Evolutionary conservation across 2,888 invertebrate genomes (phyloP).

Genomic region (Plebejus argus): DNA sequence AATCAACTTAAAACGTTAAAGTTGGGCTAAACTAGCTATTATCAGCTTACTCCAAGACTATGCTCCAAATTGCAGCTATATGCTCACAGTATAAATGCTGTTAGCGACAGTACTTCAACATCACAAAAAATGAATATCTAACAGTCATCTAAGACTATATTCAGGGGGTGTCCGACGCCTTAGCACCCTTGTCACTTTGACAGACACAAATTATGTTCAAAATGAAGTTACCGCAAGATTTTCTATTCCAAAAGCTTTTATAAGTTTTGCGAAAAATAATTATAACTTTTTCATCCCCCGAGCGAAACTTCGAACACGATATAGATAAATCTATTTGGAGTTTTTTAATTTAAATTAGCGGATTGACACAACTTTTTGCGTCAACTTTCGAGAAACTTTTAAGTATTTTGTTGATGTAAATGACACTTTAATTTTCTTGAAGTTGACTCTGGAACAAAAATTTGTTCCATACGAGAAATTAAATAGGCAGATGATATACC

Average conservation of each 20-base stretch:
- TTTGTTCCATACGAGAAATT: neutral
- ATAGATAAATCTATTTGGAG: slow-evolving; percentile 12
- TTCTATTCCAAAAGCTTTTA: slow-evolving; percentile 18
- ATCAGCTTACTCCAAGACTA: too few species aligned
- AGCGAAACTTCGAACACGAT: slow-evolving; percentile 5
- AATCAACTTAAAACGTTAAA: too few species aligned
- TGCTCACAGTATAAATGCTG: too few species aligned
- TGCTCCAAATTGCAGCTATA: too few species aligned
- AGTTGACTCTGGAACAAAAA: neutral
- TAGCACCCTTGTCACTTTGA: slow-evolving; percentile 39
- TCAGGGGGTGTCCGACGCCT: slow-evolving; percentile 13
- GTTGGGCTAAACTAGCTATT: too few species aligned
- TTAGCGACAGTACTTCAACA: neutral
- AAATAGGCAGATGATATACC: too few species aligned
- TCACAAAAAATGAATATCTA: neutral
- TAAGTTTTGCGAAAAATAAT: slow-evolving; percentile 29
- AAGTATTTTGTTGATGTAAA: neutral
- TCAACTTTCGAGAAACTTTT: neutral
- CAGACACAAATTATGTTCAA: slow-evolving; percentile 32
- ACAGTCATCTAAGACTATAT: neutral
- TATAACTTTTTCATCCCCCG: slow-evolving; percentile 23
- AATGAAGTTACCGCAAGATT: slow-evolving; percentile 27
- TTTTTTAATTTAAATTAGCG: slow-evolving; percentile 18
- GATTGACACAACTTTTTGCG: neutral
- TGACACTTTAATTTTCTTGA: neutral